Evolutionary conservation across 2,888 invertebrate species (phyloP), one percentile per base, ranked within the genome.

Genomic region (Macroteleia sp.): DNA sequence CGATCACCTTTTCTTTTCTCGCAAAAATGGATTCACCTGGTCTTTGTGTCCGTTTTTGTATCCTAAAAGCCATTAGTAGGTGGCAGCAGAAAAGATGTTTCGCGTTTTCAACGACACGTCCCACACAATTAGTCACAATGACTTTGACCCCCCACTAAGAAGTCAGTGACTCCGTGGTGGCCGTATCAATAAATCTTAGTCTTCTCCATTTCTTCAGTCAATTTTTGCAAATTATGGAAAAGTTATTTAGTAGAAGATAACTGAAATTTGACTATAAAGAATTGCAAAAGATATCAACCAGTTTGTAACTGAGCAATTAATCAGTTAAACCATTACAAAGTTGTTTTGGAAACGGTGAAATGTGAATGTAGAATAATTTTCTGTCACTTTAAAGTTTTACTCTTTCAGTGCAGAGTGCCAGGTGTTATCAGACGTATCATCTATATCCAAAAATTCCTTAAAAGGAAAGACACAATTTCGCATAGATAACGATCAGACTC

Each of bases 101-200:
- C 78, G 69, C 79, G 71, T 85, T 83, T 85, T 77, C 84, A 79
- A 70, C 77, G 76, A 64, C 66, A 69, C 79, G 77, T 82, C 75
- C 79, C 48, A 83, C 44, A 83, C 88, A 89, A 89, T 89, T 90
- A 90, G 86, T 85, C 81, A 88, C 88, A 88, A 87, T 88, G 85
- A 86, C 78, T 83, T 81, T 6, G 82, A 76, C 83, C 83, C 87
- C 88, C 87, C 52, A 83, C 82, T 69, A 85, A 82, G 85, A 80
- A 77, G 39, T 76, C 77, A 79, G 76, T 46, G 28, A 16, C 36
- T 50, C 30, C 46, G n/a, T 22, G 17, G 46, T 19, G 50, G 52
- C 12, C 41, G 8, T 4, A 39, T 57, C 64, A 32, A 76, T 76
- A 76, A 64, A 70, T 70, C 64, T 34, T 12, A 3, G 10, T n/a